These are phyloP conservation scores for Struthio camelus DNA, from an alignment of 2,113 vertebrate genomes.

Conservation along the genomic window DNA sequence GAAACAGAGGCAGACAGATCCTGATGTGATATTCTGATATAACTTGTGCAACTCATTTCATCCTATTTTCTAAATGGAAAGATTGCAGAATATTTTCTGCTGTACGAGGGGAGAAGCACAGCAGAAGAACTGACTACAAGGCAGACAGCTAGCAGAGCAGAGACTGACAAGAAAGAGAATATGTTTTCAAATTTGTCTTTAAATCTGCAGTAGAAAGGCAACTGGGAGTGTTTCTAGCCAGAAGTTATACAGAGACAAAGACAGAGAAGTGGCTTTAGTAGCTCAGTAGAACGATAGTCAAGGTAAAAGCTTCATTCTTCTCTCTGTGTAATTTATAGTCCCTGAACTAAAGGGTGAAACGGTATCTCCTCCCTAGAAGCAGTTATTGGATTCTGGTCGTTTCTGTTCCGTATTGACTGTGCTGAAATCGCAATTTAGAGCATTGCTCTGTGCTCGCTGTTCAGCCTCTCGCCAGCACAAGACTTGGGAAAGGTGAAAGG, in stretches of 20 bases:
- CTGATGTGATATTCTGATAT: not conserved
- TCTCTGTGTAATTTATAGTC: not conserved
- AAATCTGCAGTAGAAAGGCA: not conserved
- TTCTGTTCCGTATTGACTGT: not conserved
- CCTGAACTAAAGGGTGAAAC: not conserved
- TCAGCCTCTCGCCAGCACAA: not conserved
- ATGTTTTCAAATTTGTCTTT: slow-evolving; percentile 13
- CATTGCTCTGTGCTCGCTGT: not conserved
- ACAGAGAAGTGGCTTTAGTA: not conserved
- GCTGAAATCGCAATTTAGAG: not conserved
- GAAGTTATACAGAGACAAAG: not conserved
- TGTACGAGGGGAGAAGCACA: not conserved
- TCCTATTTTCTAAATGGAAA: not conserved
- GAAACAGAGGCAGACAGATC: not conserved
- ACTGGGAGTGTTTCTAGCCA: not conserved
- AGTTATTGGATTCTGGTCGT: not conserved
- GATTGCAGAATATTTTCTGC: not conserved
- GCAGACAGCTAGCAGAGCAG: not conserved
- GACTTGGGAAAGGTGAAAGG: not conserved
- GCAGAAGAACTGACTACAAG: not conserved
- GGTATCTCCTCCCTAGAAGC: not conserved
- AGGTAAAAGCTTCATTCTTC: slow-evolving; percentile 32
- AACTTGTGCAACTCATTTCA: not conserved
- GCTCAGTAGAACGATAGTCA: not conserved
- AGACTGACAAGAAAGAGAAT: not conserved